Conservation (phyloP, 2,113 vertebrate genomes). For the Amblyornis subalaris region DNA sequence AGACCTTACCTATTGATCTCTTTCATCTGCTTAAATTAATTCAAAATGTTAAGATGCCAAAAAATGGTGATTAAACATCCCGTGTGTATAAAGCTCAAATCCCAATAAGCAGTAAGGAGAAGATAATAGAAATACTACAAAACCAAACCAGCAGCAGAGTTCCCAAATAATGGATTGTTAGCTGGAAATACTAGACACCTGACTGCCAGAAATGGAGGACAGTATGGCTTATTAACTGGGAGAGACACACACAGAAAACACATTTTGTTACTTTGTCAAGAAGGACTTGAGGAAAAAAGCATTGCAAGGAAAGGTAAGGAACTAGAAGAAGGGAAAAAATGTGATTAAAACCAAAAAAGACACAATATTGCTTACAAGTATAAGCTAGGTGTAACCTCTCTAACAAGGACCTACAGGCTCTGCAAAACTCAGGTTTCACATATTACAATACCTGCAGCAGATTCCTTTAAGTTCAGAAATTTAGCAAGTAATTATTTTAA, state of each 20-base stretch:
- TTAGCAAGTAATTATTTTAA: not conserved
- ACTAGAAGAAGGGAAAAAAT: not conserved
- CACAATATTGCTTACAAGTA: not conserved
- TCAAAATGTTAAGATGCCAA: conserved; percentile 35
- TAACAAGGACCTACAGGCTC: not conserved
- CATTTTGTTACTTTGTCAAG: not conserved
- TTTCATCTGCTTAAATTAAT: conserved; percentile 48
- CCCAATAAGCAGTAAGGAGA: not conserved
- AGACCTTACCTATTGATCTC: conserved; percentile 40
- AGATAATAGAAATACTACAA: not conserved
- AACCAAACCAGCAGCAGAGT: not conserved
- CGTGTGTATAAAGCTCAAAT: not conserved
- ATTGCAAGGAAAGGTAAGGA: not conserved
- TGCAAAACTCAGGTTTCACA: not conserved
- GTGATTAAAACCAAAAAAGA: not conserved
- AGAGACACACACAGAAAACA: not conserved
- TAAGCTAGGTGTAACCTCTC: not conserved
- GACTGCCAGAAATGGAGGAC: not conserved
- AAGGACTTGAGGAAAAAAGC: not conserved
- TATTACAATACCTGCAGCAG: not conserved
- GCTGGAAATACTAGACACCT: not conserved
- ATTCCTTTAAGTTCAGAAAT: not conserved
- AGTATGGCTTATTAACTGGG: not conserved
- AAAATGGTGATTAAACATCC: conserved; percentile 20
- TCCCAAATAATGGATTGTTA: not conserved